Evolutionary conservation across 2,888 invertebrate species (phyloP).

Genomic region (Oligia fasciuncula): DNA sequence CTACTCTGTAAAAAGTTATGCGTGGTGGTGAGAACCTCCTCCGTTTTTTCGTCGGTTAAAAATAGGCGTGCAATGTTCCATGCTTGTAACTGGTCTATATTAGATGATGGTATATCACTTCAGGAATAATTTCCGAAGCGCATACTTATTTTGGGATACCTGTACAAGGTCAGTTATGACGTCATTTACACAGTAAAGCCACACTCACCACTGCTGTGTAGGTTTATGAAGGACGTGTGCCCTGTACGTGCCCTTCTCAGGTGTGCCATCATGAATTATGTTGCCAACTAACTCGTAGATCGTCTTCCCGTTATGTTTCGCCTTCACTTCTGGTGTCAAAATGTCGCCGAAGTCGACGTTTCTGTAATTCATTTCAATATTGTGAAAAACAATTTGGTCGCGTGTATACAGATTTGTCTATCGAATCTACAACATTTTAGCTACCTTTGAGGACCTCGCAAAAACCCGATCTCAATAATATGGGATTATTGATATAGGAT

Average conservation of each 20-base stretch:
- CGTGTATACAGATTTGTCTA: background rate
- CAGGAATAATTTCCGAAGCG: background rate
- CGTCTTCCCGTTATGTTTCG: constrained; percentile 93
- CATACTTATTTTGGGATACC: background rate
- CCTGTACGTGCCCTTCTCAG: constrained; percentile 97
- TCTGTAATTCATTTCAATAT: constrained; percentile 86
- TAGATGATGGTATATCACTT: background rate
- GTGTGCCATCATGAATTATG: constrained; percentile 99
- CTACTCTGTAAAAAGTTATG: too few relatives aligned
- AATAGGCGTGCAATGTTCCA: too few relatives aligned
- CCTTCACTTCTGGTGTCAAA: constrained; percentile 95
- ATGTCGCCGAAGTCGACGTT: constrained; percentile 99
- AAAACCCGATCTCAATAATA: background rate
- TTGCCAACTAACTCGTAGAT: constrained; percentile 99
- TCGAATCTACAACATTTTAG: background rate
- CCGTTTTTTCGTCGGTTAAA: too few relatives aligned
- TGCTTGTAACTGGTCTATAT: too few relatives aligned
- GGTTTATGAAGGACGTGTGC: constrained; percentile 97
- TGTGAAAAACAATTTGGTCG: background rate
- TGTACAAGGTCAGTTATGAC: background rate
- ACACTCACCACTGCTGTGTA: constrained; percentile 93
- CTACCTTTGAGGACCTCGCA: background rate
- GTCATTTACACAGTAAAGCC: background rate
- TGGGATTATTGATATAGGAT: too few relatives aligned
- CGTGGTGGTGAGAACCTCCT: too few relatives aligned